Conservation (phyloP, 1,140 invertebrate genomes). For the Drusus annulatus region DNA sequence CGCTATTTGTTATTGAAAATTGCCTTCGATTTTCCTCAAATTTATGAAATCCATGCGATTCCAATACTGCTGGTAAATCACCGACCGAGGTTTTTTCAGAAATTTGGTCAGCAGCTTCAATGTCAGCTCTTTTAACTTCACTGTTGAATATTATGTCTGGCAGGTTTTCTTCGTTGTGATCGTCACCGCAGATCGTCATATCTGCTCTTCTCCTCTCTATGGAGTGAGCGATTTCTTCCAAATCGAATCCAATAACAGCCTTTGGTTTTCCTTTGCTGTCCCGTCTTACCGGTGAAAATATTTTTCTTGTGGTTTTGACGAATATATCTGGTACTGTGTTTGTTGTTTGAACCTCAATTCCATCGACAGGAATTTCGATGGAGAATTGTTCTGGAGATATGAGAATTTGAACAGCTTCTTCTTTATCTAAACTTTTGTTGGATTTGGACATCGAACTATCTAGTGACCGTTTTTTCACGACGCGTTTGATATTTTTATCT, state of each 20-base stretch:
- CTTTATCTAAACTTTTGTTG: slow-evolving; percentile 21
- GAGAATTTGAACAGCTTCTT: slow-evolving; percentile 53
- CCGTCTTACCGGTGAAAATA: slow-evolving; percentile 79
- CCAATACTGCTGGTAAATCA: slow-evolving; percentile 1
- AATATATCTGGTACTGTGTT: slow-evolving; percentile 74
- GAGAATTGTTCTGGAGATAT: slow-evolving; percentile 55
- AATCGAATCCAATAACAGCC: slow-evolving; percentile 69
- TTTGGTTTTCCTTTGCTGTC: slow-evolving; percentile 70
- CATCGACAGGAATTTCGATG: slow-evolving; percentile 63
- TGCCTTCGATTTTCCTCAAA: slow-evolving; percentile 45
- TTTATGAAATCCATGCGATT: not conserved
- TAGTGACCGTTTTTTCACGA: slow-evolving; percentile 49
- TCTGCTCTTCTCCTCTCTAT: slow-evolving; percentile 54
- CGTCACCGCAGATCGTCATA: slow-evolving; percentile 25
- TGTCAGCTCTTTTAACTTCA: slow-evolving; percentile 37
- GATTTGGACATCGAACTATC: slow-evolving; percentile 47
- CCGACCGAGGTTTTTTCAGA: not conserved
- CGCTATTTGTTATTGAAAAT: slow-evolving; percentile 39
- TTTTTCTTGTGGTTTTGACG: slow-evolving; percentile 83
- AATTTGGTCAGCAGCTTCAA: slow-evolving; percentile 8
- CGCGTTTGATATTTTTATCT: slow-evolving; percentile 26
- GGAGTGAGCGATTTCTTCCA: slow-evolving; percentile 66
- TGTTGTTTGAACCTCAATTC: slow-evolving; percentile 67
- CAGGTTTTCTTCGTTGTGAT: slow-evolving; percentile 51
- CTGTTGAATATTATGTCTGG: slow-evolving; percentile 52